Conservation (phyloP, 2,797 vertebrate genomes). For the Arnoldichthys spilopterus region DNA sequence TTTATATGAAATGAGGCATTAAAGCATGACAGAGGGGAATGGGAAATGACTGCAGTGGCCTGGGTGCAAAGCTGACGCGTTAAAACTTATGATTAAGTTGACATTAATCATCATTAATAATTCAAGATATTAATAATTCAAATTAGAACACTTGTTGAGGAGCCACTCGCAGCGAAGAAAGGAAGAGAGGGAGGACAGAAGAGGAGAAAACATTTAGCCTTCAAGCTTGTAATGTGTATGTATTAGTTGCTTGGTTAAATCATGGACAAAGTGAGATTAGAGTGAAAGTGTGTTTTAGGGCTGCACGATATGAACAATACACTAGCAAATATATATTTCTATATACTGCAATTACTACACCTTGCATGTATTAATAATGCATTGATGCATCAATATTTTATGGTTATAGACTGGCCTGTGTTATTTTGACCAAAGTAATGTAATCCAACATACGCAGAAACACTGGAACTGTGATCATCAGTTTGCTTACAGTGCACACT, state of each 20-base stretch:
- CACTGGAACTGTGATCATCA: too few species aligned
- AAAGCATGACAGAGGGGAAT: slow-evolving; percentile 47
- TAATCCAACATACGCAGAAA: too few species aligned
- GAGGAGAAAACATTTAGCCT: background rate
- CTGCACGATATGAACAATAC: background rate
- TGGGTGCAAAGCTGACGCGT: slow-evolving; percentile 37
- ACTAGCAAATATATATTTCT: background rate
- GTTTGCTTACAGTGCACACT: background rate
- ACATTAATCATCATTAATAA: background rate
- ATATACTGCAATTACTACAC: too few species aligned
- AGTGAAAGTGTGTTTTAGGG: background rate
- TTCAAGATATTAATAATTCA: background rate
- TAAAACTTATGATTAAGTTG: background rate
- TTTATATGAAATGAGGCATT: background rate
- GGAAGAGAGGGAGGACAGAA: slow-evolving; percentile 17
- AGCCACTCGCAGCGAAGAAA: slow-evolving; percentile 11
- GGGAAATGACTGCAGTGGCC: slow-evolving; percentile 47
- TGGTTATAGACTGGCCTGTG: too few species aligned
- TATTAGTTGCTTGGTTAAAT: background rate
- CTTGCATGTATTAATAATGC: background rate
- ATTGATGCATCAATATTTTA: too few species aligned
- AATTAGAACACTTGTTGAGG: slow-evolving; percentile 15
- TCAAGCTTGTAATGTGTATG: background rate
- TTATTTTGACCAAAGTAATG: too few species aligned
- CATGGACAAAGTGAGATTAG: background rate